Evolutionary conservation across 1,140 invertebrate genomes (phyloP), one percentile per base, ranked within the genome.

Genomic region (Centruroides vittatus): DNA sequence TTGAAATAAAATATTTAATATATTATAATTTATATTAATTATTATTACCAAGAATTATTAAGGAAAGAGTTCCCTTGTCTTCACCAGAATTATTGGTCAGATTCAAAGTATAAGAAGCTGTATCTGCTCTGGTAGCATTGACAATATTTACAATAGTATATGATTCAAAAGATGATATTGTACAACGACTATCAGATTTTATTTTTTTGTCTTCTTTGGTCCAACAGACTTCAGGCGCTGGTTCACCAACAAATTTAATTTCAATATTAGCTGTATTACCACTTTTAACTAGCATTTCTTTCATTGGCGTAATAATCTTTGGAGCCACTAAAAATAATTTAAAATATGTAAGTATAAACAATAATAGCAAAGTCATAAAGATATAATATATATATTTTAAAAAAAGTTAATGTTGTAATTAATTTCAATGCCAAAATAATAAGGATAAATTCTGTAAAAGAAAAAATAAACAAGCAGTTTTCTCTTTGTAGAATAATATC

Each of bases 221-320:
- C 91, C 91, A 94, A 57, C 78, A 82, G 9, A 89, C 88, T 69
- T 89, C 86, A 50, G 91, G 91, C 59, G 82, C 80, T 8, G 90
- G 90, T 75, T 90, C 88, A 61, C 93, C 93, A 71, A 93, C 83
- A 70, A 93, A 96, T 70, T 93, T 85, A 54, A 97, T 86, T 70
- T 95, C 91, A 61, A 91, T 79, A 67, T 93, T 91, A 73, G 96
- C 84, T 52, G 94, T 90, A 57, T 92, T 85, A 56, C 93, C 93
- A 67, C 89, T 88, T 73, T 92, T 93, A 65, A 93, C 86, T 58
- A 86, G 83, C 58, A 93, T 82, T 68, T 94, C 88, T 67, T 86
- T 82, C 60, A 93, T 77, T 8, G 89, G 89, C 53, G 89, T 92
- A 59, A 90, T 84, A 69, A 96, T 96, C 76, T 93, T 93, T 5